phyloP scores from a whole-genome alignment of 2,797 vertebrate genomes.

The Gymnoscopelus braueri region DNA sequence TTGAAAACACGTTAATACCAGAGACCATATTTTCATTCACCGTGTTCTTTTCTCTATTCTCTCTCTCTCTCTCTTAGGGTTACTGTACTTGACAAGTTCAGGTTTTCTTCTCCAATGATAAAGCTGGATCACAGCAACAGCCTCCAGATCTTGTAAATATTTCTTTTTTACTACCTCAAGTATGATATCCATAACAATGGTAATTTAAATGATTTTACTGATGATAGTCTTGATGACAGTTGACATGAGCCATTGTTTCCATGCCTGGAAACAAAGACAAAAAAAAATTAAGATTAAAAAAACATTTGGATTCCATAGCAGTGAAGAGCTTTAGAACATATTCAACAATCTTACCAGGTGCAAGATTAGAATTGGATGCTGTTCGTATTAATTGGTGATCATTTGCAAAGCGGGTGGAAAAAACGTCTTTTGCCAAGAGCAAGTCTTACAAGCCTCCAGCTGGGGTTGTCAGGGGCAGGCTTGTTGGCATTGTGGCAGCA shows the following conservation, averaged over 20 bases:
- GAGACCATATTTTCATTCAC: not conserved
- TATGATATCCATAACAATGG: conserved; percentile 25
- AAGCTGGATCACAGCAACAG: no score
- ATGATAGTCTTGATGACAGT: conserved; percentile 29
- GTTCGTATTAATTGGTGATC: conserved; percentile 89
- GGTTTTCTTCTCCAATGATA: no score
- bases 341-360: conserved; percentile 84
- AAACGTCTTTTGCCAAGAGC: conserved; percentile 86
- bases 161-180: conserved; percentile 24
- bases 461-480: conserved; percentile 88
- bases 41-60: not conserved
- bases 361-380: conserved; percentile 86
- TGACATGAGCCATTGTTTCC: conserved; percentile 58
- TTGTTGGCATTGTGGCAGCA: conserved; percentile 88
- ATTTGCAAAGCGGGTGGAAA: conserved; percentile 88
- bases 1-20: not conserved
- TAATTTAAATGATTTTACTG: conserved; percentile 33
- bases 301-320: conserved; percentile 71
- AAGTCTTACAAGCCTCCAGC: conserved; percentile 88
- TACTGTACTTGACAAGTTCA: no score
- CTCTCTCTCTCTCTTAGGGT: no score
- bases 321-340: conserved; percentile 70
- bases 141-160: not conserved
- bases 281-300: conserved; percentile 43
- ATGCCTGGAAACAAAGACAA: conserved; percentile 34